Evolutionary conservation across 2,113 vertebrate species (phyloP).

Genomic region (Romanogobio albipinnatus): DNA sequence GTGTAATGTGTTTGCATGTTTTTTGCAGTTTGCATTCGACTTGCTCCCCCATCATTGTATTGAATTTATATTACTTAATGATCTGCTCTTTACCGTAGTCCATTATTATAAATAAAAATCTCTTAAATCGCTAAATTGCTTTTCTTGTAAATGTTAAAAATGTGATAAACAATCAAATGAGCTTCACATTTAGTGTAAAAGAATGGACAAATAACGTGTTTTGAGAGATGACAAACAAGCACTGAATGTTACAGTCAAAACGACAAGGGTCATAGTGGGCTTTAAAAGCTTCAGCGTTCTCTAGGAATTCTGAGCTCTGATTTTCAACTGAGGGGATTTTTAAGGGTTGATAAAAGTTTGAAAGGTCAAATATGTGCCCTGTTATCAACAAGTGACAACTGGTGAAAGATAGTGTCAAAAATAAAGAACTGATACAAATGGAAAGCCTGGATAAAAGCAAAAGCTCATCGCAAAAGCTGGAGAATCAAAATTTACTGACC

Average conservation of each 20-base stretch:
- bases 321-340: not conserved
- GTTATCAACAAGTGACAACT: slow-evolving; percentile 19
- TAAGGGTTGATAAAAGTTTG: not conserved
- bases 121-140: slow-evolving; percentile 1
- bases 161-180: not conserved
- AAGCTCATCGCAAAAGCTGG: slow-evolving; percentile 19
- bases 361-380: not conserved
- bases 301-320: not conserved
- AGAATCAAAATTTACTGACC: slow-evolving; percentile 36
- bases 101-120: slow-evolving; percentile 15
- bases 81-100: not conserved
- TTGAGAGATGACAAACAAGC: not conserved
- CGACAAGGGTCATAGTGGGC: not conserved
- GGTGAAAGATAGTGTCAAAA: slow-evolving; percentile 33
- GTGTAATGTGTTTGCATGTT: slow-evolving; percentile 18
- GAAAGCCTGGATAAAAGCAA: slow-evolving; percentile 22
- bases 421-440: slow-evolving; percentile 29
- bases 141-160: slow-evolving; percentile 23
- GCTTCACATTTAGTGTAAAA: not conserved
- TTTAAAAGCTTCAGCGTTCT: not conserved
- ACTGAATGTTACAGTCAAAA: not conserved
- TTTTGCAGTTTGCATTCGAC: not conserved
- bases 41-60: not conserved
- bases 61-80: slow-evolving; percentile 20
- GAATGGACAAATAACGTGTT: not conserved